Evolutionary conservation across 1,140 invertebrate genomes (phyloP).

Genomic region (Campodea augens): DNA sequence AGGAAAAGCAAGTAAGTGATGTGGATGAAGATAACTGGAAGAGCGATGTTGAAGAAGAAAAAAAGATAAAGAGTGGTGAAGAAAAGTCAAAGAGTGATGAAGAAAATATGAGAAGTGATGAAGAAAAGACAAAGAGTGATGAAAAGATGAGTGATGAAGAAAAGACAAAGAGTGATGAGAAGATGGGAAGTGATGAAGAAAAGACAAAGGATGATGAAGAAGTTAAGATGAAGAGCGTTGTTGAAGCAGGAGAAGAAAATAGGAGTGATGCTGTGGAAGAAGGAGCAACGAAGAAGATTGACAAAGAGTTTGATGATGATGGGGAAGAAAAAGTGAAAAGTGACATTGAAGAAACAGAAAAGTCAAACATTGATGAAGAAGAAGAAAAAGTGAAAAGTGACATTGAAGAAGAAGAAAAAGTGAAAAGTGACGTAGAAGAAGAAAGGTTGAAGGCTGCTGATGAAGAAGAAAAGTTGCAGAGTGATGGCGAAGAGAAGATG

Average conservation of each 20-base stretch:
- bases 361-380: no score
- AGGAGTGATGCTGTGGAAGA: conserved; percentile 4
- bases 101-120: no score
- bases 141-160: conserved; percentile 11
- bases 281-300: conserved; percentile 1
- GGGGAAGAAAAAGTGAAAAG: conserved; percentile 5
- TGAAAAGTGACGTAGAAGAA: conserved; percentile 12
- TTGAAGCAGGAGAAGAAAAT: conserved; percentile 5
- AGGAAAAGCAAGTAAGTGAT: conserved; percentile 9
- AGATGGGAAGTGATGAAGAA: conserved; percentile 13
- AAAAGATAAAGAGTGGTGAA: conserved; percentile 8
- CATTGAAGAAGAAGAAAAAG: conserved; percentile 7
- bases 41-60: conserved; percentile 11
- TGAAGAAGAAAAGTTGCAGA: no score
- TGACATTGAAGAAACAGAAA: conserved; percentile 4
- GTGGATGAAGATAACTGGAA: conserved; percentile 9
- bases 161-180: conserved; percentile 12
- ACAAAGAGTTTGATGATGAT: conserved; percentile 10
- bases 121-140: conserved; percentile 8
- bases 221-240: conserved; percentile 7
- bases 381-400: conserved; percentile 3
- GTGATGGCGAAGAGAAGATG: conserved; percentile 6
- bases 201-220: conserved; percentile 9
- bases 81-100: conserved; percentile 6
- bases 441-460: conserved; percentile 11